Evolutionary conservation across 2,113 vertebrate species (phyloP).

Genomic region (Poeciliopsis retropinna): DNA sequence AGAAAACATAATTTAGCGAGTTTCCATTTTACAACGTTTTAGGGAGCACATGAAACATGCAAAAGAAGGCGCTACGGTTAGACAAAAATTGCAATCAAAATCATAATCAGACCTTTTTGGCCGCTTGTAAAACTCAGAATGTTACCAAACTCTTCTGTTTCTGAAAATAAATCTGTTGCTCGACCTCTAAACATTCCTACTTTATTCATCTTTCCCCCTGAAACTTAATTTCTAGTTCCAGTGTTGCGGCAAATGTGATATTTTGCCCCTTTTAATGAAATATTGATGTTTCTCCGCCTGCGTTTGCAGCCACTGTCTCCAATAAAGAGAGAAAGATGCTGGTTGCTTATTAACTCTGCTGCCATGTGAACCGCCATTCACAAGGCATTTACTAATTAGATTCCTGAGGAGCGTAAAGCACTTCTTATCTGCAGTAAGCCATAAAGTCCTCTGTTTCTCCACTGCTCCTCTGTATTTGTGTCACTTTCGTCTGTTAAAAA

Average conservation of each 20-base stretch:
- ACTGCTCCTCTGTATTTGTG: slow-evolving; percentile 19
- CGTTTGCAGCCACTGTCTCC: slow-evolving; percentile 57
- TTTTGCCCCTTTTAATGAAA: slow-evolving; percentile 26
- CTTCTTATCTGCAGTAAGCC: slow-evolving; percentile 42
- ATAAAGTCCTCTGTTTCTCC: slow-evolving; percentile 31
- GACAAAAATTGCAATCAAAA: no score
- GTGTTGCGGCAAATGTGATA: slow-evolving; percentile 6
- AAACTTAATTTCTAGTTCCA: slow-evolving; percentile 24
- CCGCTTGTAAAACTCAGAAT: no score
- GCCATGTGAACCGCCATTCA: slow-evolving; percentile 28
- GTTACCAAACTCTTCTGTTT: background rate
- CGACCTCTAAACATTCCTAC: background rate
- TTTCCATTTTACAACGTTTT: no score
- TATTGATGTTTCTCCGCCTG: slow-evolving; percentile 23
- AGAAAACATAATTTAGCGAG: no score
- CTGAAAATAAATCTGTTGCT: background rate
- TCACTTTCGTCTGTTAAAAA: slow-evolving; percentile 52
- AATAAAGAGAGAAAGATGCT: slow-evolving; percentile 63
- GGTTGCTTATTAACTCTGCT: slow-evolving; percentile 30
- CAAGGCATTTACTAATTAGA: slow-evolving; percentile 49
- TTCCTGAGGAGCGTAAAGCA: slow-evolving; percentile 44
- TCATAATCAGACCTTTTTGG: no score
- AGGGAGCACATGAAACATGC: no score
- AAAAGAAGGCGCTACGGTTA: no score
- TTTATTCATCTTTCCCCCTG: background rate